Conservation (phyloP, 2,888 invertebrate genomes). For the Leucoptera coffeella region DNA sequence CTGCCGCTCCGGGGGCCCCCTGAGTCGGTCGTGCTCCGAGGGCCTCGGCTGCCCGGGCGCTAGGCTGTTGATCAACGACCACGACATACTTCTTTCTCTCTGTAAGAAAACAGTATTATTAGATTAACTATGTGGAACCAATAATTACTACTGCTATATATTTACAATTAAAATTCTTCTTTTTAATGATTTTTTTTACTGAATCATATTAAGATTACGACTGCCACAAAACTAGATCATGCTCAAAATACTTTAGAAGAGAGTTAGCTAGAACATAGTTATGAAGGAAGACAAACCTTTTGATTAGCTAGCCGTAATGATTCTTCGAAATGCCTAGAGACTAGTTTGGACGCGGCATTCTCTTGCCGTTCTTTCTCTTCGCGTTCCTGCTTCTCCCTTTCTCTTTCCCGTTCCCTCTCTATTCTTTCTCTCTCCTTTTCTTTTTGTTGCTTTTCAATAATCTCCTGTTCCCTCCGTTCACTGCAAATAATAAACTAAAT, state of each 20-base stretch:
- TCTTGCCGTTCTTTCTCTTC: constrained; percentile 55
- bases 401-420: constrained; percentile 53
- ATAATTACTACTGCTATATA: constrained; percentile 5
- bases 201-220: too few species aligned
- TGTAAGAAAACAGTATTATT: constrained; percentile 13
- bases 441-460: constrained; percentile 63
- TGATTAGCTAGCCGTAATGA: constrained; percentile 72
- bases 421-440: constrained; percentile 61
- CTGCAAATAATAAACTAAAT: constrained; percentile 18
- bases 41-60: constrained; percentile 31
- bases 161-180: constrained; percentile 38
- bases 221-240: too few species aligned
- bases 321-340: constrained; percentile 87
- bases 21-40: constrained; percentile 16
- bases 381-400: constrained; percentile 46
- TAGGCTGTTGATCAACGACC: constrained; percentile 50
- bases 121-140: constrained; percentile 5
- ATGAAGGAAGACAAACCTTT: too few species aligned
- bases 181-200: background rate
- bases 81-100: constrained; percentile 45
- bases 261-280: too few species aligned
- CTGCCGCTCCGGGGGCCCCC: constrained; percentile 17
- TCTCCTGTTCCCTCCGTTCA: constrained; percentile 44
- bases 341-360: constrained; percentile 71
- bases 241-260: too few species aligned